phyloP scores from a whole-genome alignment of 2,113 vertebrate genomes.

The Amphiprion ocellaris region DNA sequence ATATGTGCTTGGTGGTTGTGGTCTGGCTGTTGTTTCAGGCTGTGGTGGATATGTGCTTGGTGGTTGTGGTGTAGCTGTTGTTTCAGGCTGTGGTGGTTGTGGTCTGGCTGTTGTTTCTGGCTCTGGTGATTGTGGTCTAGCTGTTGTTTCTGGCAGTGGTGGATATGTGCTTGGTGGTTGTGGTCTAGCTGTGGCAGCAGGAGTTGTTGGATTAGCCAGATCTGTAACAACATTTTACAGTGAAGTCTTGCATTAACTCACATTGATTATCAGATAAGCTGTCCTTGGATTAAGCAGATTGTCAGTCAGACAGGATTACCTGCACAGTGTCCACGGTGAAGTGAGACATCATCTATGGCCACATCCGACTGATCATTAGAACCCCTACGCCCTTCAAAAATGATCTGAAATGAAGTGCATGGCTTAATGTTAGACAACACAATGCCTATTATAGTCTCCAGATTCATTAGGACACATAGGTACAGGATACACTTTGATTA shows the following conservation, averaged over 20 bases:
- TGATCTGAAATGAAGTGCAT: conserved; percentile 73
- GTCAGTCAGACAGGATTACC: conserved; percentile 65
- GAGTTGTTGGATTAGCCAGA: conserved; percentile 15
- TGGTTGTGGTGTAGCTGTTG: conserved; percentile 1
- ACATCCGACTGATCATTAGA: conserved; percentile 80
- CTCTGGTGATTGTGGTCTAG: too few relatives aligned
- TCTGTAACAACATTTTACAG: conserved; percentile 39
- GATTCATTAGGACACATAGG: background rate
- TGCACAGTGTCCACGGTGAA: conserved; percentile 77
- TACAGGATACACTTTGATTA: background rate
- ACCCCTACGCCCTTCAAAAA: conserved; percentile 85
- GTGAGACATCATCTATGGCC: conserved; percentile 86
- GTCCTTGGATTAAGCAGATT: background rate
- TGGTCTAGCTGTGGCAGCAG: background rate
- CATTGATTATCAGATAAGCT: background rate
- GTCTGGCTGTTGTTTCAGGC: background rate
- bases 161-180: too few relatives aligned
- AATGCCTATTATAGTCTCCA: too few relatives aligned
- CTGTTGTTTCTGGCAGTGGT: too few relatives aligned
- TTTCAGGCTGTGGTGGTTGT: too few relatives aligned
- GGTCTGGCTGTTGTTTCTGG: too few relatives aligned
- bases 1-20: background rate
- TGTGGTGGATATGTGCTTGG: background rate
- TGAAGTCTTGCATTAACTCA: background rate
- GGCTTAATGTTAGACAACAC: background rate